Conservation (phyloP, 2,797 vertebrate genomes). For the Acanthurus tractus region DNA sequence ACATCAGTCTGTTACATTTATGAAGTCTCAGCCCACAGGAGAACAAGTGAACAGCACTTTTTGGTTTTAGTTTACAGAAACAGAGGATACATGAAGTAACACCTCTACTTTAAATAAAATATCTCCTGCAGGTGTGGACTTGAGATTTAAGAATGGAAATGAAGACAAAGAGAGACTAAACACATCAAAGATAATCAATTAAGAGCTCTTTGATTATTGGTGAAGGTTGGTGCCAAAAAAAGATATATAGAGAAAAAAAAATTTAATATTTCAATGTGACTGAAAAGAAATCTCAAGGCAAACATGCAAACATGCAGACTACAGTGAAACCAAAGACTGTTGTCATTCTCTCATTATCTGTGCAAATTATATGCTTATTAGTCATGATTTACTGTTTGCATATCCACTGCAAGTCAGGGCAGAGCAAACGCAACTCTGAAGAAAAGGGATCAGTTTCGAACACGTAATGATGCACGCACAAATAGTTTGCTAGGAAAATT, state of each 20-base stretch:
- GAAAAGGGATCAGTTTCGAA: too few relatives aligned
- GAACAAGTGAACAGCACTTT: neutral
- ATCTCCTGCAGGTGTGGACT: conserved; percentile 47
- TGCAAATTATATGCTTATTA: conserved; percentile 36
- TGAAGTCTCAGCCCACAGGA: conserved; percentile 59
- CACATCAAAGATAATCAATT: conserved; percentile 52
- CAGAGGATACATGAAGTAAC: neutral
- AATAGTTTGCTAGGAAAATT: too few relatives aligned
- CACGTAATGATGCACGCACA: too few relatives aligned
- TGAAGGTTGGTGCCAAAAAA: neutral
- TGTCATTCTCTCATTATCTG: conserved; percentile 52
- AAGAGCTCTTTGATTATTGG: neutral
- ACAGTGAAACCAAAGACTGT: conserved; percentile 33
- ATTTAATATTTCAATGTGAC: neutral
- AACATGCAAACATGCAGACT: conserved; percentile 39
- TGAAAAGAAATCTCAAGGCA: conserved; percentile 8
- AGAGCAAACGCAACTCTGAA: neutral
- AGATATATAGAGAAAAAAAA: neutral
- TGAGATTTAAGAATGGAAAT: conserved; percentile 20
- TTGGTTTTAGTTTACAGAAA: neutral
- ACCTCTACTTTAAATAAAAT: conserved; percentile 9
- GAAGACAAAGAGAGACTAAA: conserved; percentile 60
- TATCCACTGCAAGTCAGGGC: conserved; percentile 75
- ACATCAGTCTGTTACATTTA: conserved; percentile 14
- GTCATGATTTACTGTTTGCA: conserved; percentile 73